Base-by-base conservation (phyloP, 2,797 vertebrate genomes). In the Falco concolor region DNA sequence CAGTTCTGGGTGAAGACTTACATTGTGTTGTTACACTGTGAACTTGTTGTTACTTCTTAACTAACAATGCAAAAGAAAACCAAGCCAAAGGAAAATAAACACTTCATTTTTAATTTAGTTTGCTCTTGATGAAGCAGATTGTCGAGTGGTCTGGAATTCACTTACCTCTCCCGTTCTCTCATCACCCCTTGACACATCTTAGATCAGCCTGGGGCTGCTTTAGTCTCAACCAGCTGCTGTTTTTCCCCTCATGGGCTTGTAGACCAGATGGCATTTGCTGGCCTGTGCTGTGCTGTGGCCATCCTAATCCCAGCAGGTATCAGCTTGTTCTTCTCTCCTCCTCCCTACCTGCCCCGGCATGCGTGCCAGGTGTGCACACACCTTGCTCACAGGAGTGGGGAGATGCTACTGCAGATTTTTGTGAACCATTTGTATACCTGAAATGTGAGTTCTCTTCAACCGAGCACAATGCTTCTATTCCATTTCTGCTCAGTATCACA, bases 131-230 rank as follows among this genome's bases (percentile, higher is more conserved):
- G 82, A 69, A 67, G 80, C 70, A 79, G 73, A 67, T 25, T 73
- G 73, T 84, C 50, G 60, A 82, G 69, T 54, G 49, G 34, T 89
- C 79, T 92, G 87, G 82, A 81, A 81, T 85, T 88, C 63, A 81
- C 56, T 93, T 91, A 61, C 67, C 28, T 81, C 80, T 86, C 67
- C 42, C 47, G 63, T 65, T 93, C 79, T 76, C 84, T 87, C 72
- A 30, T 87, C 73, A 44, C 73, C 82, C 76, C 36, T 24, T 52
- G 59, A 74, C 76, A 85, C 42, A 8, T 34, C 74, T 77, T 89
- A 83, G 32, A 68, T 89, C 87, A 90, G 82, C 89, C 73, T 32
- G 54, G 63, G 84, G 82, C 87, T 95, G 92, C 69, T 82, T 83
- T 76, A 42, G 57, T 95, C 80, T 93, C 87, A 44, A 42, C 63